Base-by-base conservation (phyloP, 1,140 invertebrate genomes). In the Anoplolepis gracilipes region DNA sequence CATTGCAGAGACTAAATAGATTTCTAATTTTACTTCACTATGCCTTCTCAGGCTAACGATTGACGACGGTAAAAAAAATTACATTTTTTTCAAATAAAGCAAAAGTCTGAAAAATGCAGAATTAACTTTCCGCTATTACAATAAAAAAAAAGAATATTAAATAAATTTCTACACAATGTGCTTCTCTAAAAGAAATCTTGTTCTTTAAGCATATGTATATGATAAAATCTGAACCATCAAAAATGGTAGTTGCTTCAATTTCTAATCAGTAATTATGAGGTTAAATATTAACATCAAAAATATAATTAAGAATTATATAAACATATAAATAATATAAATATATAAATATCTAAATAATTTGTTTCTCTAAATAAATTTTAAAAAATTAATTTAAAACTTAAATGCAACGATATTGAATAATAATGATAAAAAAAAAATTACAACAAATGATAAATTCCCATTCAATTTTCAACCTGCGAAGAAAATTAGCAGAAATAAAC, bases 321-420 rank as follows among this genome's bases (percentile, higher is more conserved):
- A 53, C n/a, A 53, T 30, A 53, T 11, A n/a, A n/a, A n/a, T n/a
- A n/a, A n/a, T n/a, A n/a, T n/a, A n/a, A n/a, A n/a, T 22, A 33
- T 16, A 1, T 33, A 22, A 33, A 53, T 30, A 53, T 11, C n/a
- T 33, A 39, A 53, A 6, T 19, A 53, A 53, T 53, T 53, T 0
- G 6, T 22, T 53, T 53, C n/a, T 33, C n/a, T 33, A 53, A 49
- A 72, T 49, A 70, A 49, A 22, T 72, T 30, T 30, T n/a, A 33
- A 6, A 57, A 16, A 55, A 73, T 33, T 16, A 72, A 53, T 72
- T 72, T 22, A 55, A 72, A 28, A 16, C 3, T 73, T n/a, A n/a
- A 33, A 73, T 57, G 28, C 16, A 72, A 22, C 39, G 16, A 16
- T 28, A 30, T 70, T 19, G 13, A n/a, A 22, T 55, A 10, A 55